A percentile compares a stretch with the other conserved stretches of the same genome.
Evolutionary conservation across 2,113 vertebrate species (phyloP).

Genomic region (Alethe castanea): DNA sequence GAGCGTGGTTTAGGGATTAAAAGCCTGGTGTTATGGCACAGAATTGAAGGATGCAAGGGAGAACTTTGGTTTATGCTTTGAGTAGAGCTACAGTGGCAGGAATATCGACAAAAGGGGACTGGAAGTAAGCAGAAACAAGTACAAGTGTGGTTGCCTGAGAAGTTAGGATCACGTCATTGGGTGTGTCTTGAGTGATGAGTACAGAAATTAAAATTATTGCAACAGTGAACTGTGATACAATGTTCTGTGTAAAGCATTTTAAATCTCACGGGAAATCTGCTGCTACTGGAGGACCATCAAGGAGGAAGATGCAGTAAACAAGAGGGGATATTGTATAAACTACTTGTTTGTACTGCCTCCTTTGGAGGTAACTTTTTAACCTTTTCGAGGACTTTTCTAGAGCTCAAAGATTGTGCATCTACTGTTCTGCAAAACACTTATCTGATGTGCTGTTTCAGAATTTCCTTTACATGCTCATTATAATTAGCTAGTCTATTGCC

Average conservation of each 20-base stretch:
- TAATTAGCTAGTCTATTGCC: neutral
- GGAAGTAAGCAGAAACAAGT: neutral
- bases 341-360: neutral
- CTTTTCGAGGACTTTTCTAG: neutral
- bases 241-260: neutral
- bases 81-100: neutral
- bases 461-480: neutral
- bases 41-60: neutral
- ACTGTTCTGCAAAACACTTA: neutral
- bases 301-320: neutral
- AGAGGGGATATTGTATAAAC: neutral
- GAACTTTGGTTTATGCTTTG: neutral
- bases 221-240: neutral
- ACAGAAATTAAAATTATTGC: neutral
- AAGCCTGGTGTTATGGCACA: neutral
- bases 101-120: neutral
- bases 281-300: neutral
- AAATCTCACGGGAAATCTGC: neutral
- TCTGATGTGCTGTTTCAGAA: neutral
- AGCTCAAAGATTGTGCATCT: neutral
- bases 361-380: neutral
- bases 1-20: neutral
- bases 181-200: neutral
- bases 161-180: neutral
- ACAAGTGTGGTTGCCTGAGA: neutral